These are phyloP conservation scores for Alviniconcha marisindica DNA, from an alignment of 1,140 invertebrate species.

Conservation along the genomic window DNA sequence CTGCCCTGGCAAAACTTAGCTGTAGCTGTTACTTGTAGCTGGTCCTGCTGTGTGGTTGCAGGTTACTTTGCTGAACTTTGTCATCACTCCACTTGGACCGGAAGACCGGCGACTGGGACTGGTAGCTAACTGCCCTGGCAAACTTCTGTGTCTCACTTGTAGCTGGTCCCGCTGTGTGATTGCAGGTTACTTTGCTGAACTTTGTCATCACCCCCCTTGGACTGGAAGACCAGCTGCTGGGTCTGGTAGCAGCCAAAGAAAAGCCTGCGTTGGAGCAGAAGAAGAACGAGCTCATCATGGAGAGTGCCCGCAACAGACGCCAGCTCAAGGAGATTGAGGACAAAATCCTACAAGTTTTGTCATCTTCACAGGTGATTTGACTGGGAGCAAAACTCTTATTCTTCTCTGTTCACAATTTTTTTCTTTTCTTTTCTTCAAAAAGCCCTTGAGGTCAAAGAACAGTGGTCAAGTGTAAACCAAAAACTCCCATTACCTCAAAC, in stretches of 20 bases:
- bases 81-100: conserved; percentile 75
- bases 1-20: too few relatives aligned
- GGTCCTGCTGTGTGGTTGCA: conserved; percentile 39
- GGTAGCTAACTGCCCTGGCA: too few relatives aligned
- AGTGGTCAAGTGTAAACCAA: too few relatives aligned
- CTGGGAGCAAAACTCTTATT: too few relatives aligned
- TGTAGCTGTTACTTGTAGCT: too few relatives aligned
- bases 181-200: conserved; percentile 74
- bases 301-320: conserved; percentile 92
- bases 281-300: conserved; percentile 93
- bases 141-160: too few relatives aligned
- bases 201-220: conserved; percentile 76
- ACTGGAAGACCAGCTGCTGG: conserved; percentile 75
- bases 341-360: conserved; percentile 92
- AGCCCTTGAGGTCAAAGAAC: too few relatives aligned
- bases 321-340: conserved; percentile 95
- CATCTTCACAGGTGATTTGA: conserved; percentile 76
- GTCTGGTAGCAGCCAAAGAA: conserved; percentile 75
- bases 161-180: too few relatives aligned
- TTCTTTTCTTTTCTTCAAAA: too few relatives aligned
- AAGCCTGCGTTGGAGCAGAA: conserved; percentile 86
- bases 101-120: conserved; percentile 77
- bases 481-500: too few relatives aligned
- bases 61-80: conserved; percentile 76
- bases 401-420: too few relatives aligned